These are phyloP conservation scores for Augiades crinisus DNA, from an alignment of 2,888 invertebrate species.

Conservation along the genomic window DNA sequence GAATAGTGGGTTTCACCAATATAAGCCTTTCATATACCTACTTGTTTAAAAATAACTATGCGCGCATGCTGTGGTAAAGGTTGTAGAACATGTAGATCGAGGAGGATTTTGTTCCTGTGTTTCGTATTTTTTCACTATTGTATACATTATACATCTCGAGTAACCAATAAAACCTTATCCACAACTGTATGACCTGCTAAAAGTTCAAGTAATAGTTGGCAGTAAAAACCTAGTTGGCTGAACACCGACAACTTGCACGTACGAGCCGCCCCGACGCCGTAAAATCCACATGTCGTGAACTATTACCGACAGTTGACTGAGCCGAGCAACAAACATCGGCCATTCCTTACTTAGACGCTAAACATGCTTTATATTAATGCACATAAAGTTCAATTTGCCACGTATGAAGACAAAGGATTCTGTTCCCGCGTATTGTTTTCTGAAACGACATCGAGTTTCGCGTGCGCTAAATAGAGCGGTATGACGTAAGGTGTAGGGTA, in stretches of 20 bases:
- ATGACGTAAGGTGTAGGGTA: not conserved
- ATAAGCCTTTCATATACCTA: too few species aligned
- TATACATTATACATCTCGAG: not conserved
- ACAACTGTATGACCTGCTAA: not conserved
- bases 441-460: not conserved
- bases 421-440: slow-evolving; percentile 13
- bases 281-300: slow-evolving; percentile 21
- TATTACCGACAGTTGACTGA: slow-evolving; percentile 22
- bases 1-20: too few species aligned
- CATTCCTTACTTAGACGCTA: not conserved
- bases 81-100: too few species aligned
- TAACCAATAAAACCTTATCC: not conserved
- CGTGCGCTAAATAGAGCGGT: not conserved
- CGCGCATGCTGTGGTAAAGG: too few species aligned
- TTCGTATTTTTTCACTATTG: not conserved
- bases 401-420: not conserved
- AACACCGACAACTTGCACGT: slow-evolving; percentile 8
- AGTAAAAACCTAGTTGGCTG: slow-evolving; percentile 10
- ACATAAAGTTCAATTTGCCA: slow-evolving; percentile 10
- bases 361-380: not conserved
- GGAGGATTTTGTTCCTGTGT: too few species aligned
- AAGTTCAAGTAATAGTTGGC: slow-evolving; percentile 2
- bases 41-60: too few species aligned
- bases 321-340: slow-evolving; percentile 8
- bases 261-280: slow-evolving; percentile 5